Base-by-base conservation (phyloP, 2,797 vertebrate species). In the Diplodus sargus region DNA sequence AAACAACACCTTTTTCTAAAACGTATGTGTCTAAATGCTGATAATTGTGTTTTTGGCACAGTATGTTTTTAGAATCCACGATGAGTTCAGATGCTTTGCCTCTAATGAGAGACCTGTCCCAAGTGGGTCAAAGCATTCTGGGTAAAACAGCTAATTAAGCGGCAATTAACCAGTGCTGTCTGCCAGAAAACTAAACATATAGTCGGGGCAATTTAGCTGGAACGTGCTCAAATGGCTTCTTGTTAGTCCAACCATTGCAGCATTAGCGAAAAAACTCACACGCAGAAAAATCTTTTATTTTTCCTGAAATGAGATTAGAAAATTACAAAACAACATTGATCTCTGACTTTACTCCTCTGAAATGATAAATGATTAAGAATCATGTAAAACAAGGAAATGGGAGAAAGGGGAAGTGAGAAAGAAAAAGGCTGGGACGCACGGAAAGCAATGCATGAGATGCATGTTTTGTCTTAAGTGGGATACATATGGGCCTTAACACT, bases 31-130 rank as follows among this genome's bases (percentile, higher is more conserved):
- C 81, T 92, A 90, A 91, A 84, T 62, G 83, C 67, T 86, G 81
- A 85, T 92, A 93, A 91, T 91, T 93, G 89, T 91, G 91, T 88
- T 87, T 86, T 86, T 57, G 9, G 63, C 20, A 39, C 74, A 85
- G 79, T 85, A 74, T 90, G 82, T 87, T 87, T 86, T 85, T 59
- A 72, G 69, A 89, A 79, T 80, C 74, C 61, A 13, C 28, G 47
- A 88, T 79, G 81, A 90, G 85, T 87, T 89, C 82, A 85, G 85
- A 89, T 86, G 80, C 82, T 89, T 85, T 85, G 67, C 81, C 88
- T 89, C 84, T 94, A 95, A 95, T 95, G 93, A 95, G 93, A 92
- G 91, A 91, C 90, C 91, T 93, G 95, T 94, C 94, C 93, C 92
- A 90, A 93, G 91, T 90, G 93, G 92, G 91, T 88, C 93, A 93